A percentile compares a stretch with the other conserved stretches of the same genome.
phyloP scores from a whole-genome alignment of 2,888 invertebrate genomes.

The Monopis laevigella region DNA sequence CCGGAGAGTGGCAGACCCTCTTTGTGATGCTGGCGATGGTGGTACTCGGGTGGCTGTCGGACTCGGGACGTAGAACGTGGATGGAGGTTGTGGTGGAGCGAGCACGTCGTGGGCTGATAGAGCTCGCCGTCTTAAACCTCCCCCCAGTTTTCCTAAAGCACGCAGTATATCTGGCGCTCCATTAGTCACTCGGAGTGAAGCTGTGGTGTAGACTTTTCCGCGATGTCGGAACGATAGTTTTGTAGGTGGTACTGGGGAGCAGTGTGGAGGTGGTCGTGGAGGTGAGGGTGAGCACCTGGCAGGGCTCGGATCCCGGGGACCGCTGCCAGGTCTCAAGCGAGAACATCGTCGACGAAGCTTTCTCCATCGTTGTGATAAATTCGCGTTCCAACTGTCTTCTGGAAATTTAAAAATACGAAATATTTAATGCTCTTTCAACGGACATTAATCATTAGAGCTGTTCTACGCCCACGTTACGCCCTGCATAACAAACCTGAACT shows the following conservation, averaged over 20 bases:
- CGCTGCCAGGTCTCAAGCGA: slow-evolving; percentile 71
- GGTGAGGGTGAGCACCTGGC: slow-evolving; percentile 67
- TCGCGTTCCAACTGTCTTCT: slow-evolving; percentile 80
- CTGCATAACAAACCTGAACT: too few relatives aligned
- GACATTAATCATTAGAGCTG: too few relatives aligned
- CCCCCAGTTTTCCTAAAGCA: slow-evolving; percentile 76
- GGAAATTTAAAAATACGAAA: slow-evolving; percentile 33
- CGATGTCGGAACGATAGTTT: slow-evolving; percentile 59
- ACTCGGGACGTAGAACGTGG: slow-evolving; percentile 78
- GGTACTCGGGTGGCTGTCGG: slow-evolving; percentile 58
- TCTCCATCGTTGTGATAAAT: slow-evolving; percentile 79
- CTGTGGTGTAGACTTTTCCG: slow-evolving; percentile 60
- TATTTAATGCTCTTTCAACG: too few relatives aligned
- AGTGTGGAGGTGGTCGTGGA: slow-evolving; percentile 55
- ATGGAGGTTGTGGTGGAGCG: slow-evolving; percentile 62
- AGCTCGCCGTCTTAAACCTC: slow-evolving; percentile 73
- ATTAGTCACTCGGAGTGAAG: slow-evolving; percentile 54
- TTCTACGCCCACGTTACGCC: too few relatives aligned
- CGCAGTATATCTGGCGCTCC: slow-evolving; percentile 74
- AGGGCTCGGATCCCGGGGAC: slow-evolving; percentile 62
- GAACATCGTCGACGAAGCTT: slow-evolving; percentile 76
- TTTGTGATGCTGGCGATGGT: slow-evolving; percentile 46
- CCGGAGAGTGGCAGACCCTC: slow-evolving; percentile 42
- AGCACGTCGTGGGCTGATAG: slow-evolving; percentile 76
- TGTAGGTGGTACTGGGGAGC: slow-evolving; percentile 55